Conservation (phyloP, 2,113 vertebrate genomes). For the Corvus hawaiiensis region DNA sequence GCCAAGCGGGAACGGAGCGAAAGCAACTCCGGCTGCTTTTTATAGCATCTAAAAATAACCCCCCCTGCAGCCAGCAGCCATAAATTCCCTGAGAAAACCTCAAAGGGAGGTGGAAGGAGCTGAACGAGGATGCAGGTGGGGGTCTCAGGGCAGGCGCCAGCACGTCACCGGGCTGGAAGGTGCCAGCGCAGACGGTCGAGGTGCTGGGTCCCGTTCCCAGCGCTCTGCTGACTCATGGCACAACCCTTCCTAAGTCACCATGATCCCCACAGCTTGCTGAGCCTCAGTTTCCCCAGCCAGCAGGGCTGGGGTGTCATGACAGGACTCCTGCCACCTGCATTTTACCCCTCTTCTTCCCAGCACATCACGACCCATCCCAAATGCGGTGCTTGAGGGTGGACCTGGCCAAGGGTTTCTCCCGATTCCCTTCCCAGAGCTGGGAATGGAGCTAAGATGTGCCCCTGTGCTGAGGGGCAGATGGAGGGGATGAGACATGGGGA, state of each 20-base stretch:
- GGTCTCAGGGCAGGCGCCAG: neutral
- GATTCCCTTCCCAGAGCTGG: neutral
- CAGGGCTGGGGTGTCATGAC: accelerated
- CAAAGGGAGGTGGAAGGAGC: neutral
- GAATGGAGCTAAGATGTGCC: accelerated
- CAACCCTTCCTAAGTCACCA: neutral
- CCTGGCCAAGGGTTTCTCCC: neutral
- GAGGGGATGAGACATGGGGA: accelerated
- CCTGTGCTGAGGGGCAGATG: neutral
- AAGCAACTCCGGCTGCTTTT: constrained; percentile 31
- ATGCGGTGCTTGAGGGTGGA: accelerated
- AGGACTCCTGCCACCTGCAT: neutral
- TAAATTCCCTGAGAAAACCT: neutral
- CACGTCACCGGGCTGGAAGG: neutral
- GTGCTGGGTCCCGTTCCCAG: neutral
- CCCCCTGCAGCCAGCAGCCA: constrained; percentile 15
- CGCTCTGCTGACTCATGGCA: neutral
- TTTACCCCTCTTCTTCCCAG: neutral
- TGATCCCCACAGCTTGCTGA: accelerated
- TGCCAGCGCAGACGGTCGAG: neutral
- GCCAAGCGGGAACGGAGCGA: neutral
- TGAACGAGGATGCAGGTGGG: neutral
- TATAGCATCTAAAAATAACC: constrained; percentile 49
- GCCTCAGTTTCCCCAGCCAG: neutral
- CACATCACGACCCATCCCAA: accelerated